Base-by-base conservation (phyloP, 2,797 vertebrate species). In the Acrossocheilus wenchowensis region DNA sequence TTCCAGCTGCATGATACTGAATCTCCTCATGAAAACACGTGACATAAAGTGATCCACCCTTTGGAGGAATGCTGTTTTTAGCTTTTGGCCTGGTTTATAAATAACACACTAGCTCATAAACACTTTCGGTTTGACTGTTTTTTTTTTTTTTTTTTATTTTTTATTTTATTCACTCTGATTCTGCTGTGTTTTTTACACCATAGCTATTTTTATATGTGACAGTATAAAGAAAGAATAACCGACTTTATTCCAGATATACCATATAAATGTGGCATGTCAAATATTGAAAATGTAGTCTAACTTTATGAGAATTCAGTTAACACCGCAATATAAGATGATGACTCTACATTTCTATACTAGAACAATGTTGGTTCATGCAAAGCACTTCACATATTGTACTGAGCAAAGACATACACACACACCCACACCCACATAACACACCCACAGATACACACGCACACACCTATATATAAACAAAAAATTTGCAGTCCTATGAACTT, bases 31-130 rank as follows among this genome's bases (percentile, higher is more conserved):
- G 15, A 69, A 69, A 82, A 72, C 19, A 62, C 3, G 39, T 30
- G 17, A 43, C 62, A 78, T 4, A 5, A 17, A n/a, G 30, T 5
- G 14, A 30, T 68, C 36, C 50, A 23, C 36, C 75, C 50, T 57
- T 78, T 5, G 6, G 14, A 15, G 83, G 74, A 85, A 85, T 85
- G 64, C 57, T 79, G 62, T 30, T 68, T 73, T 66, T n/a, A 17
- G 62, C 5, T 64, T 14, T 30, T 5, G 15, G 11, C 17, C 5
- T 9, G 36, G 15, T 43, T 78, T 75, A 14, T 50, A 64, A 48
- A 64, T 7, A 48, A 9, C 39, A 1, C 21, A 34, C 17, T 21
- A 15, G n/a, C 9, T 43, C 14, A 34, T 9, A 30, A 66, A 50
- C 21, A 84, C 73, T 84, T 84, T 78, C 36, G 43, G 19, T 69